Evolutionary conservation across 2,797 vertebrate species (phyloP).

Genomic region (Cephalopachus bancanus): DNA sequence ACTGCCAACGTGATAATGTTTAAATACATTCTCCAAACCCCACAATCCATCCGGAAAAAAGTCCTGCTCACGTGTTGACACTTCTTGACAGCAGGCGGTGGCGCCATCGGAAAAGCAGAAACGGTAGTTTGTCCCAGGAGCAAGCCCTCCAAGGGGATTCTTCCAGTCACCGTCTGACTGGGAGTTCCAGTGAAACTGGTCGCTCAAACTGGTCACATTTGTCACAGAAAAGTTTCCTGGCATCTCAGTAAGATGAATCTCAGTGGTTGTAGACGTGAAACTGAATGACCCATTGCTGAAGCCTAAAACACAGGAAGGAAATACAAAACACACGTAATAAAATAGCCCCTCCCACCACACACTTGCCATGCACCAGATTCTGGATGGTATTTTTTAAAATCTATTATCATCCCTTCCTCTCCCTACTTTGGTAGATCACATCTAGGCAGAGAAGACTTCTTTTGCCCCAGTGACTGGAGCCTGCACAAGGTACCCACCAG

Average conservation of each 20-base stretch:
- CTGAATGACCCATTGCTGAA: slow-evolving; percentile 35
- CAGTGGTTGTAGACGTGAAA: too few species aligned
- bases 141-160: background rate
- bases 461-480: background rate
- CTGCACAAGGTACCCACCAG: background rate
- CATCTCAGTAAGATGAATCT: background rate
- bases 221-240: background rate
- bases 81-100: background rate
- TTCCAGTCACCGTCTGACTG: rapidly evolving
- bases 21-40: background rate
- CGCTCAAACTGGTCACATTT: background rate
- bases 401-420: background rate
- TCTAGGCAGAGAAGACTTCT: background rate
- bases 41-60: background rate
- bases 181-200: rapidly evolving
- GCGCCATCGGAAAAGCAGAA: background rate
- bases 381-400: background rate
- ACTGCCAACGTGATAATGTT: rapidly evolving
- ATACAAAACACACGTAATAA: background rate
- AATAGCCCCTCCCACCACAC: background rate
- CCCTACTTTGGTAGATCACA: too few species aligned
- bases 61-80: background rate
- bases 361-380: background rate
- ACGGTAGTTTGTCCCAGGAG: background rate
- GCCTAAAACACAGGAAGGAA: slow-evolving; percentile 74